A percentile compares a stretch with the other conserved stretches of the same genome.
phyloP scores from a whole-genome alignment of 2,113 vertebrate genomes.

The Lipophrys pholis region DNA sequence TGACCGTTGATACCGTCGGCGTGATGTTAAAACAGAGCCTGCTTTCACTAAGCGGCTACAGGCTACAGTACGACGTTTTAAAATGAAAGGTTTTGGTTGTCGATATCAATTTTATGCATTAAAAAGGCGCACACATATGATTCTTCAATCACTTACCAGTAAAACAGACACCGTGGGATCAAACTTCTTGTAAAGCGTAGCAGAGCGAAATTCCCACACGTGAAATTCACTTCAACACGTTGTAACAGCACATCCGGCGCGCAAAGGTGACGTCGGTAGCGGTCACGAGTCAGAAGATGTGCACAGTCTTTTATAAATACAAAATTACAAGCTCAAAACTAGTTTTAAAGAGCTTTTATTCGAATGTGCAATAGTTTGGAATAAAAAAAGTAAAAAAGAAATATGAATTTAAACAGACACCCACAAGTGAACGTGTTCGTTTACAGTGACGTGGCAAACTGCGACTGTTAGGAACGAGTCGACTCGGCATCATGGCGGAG shows the following conservation, averaged over 20 bases:
- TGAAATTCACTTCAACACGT: slow-evolving; percentile 69
- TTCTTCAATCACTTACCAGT: slow-evolving; percentile 54
- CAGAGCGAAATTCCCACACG: slow-evolving; percentile 48
- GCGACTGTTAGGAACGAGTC: slow-evolving; percentile 54
- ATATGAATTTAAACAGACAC: too few relatives aligned
- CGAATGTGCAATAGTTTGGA: too few relatives aligned
- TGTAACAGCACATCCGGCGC: slow-evolving; percentile 66
- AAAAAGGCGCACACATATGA: not conserved
- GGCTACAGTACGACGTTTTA: not conserved
- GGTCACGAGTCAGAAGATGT: too few relatives aligned
- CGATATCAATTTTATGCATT: not conserved
- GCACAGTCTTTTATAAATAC: not conserved
- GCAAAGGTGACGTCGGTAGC: slow-evolving; percentile 17
- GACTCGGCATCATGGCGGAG: slow-evolving; percentile 85
- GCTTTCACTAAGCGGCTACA: too few relatives aligned
- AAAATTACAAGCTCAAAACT: not conserved
- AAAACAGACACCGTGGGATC: not conserved
- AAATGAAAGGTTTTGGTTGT: not conserved
- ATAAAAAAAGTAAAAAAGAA: too few relatives aligned
- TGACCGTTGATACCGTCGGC: too few relatives aligned
- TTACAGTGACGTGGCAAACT: slow-evolving; percentile 56
- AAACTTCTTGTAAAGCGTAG: not conserved
- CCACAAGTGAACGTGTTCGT: not conserved
- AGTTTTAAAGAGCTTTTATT: not conserved
- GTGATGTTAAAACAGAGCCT: too few relatives aligned